phyloP scores from a whole-genome alignment of 2,797 vertebrate genomes.

The Syngnathus acus region DNA sequence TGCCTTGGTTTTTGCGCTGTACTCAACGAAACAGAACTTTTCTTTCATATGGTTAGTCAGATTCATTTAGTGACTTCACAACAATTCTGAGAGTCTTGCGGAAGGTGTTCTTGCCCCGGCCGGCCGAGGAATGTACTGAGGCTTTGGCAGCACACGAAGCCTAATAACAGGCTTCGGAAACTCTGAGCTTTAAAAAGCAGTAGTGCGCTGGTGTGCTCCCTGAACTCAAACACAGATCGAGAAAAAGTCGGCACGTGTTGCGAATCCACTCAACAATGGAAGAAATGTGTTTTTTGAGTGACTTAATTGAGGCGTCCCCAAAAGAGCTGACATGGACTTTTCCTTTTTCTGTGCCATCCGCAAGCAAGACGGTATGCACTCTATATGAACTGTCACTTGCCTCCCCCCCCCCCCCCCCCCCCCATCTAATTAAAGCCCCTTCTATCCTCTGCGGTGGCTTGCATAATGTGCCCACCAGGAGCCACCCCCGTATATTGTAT shows the following conservation, averaged over 20 bases:
- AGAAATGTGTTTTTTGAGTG: constrained; percentile 14
- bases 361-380: constrained; percentile 65
- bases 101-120: constrained; percentile 29
- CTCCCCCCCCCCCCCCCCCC: constrained; percentile 60
- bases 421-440: constrained; percentile 82
- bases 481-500: constrained; percentile 64
- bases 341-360: constrained; percentile 43
- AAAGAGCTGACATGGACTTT: constrained; percentile 63
- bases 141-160: constrained; percentile 65
- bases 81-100: constrained; percentile 22
- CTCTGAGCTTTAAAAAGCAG: constrained; percentile 62
- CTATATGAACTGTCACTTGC: constrained; percentile 70
- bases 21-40: not conserved
- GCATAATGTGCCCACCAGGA: constrained; percentile 86
- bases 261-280: not conserved
- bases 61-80: constrained; percentile 16
- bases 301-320: constrained; percentile 45
- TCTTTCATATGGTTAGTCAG: not conserved
- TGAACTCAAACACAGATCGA: constrained; percentile 1
- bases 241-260: not conserved
- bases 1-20: not conserved
- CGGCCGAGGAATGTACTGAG: constrained; percentile 63
- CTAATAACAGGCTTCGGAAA: constrained; percentile 74
- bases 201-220: constrained; percentile 19
- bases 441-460: constrained; percentile 81